Percentiles rank a stretch among this genome's conserved stretches.
Conservation (phyloP, 2,113 vertebrate genomes). For the Mustela nigripes region DNA sequence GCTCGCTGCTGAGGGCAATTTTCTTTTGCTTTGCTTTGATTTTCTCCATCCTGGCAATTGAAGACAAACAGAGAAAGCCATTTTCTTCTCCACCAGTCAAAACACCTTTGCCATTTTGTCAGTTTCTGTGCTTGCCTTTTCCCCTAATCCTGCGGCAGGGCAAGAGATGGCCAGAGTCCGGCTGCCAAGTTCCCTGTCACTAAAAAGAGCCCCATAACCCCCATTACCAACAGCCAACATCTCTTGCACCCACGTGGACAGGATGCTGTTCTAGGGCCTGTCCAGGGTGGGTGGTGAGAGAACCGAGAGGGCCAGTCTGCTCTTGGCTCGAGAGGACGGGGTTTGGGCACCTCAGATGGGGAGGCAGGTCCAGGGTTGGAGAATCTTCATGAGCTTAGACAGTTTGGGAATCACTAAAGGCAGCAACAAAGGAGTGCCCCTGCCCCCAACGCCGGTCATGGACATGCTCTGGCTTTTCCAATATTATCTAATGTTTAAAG, state of each 20-base stretch:
- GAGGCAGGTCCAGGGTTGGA: fast-evolving
- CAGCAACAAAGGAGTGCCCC: neutral
- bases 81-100: slow-evolving; percentile 17
- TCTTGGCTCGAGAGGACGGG: neutral
- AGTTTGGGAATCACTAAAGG: neutral
- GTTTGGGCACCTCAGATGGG: neutral
- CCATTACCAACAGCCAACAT: neutral
- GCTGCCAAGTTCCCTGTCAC: neutral
- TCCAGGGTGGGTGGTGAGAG: fast-evolving
- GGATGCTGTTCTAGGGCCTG: neutral
- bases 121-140: neutral
- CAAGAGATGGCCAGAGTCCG: neutral
- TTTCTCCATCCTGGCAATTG: slow-evolving; percentile 88
- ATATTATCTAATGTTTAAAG: neutral
- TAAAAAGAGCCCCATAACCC: neutral
- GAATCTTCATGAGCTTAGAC: neutral
- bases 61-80: slow-evolving; percentile 66
- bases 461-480: fast-evolving
- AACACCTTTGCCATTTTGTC: slow-evolving; percentile 27
- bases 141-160: neutral
- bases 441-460: fast-evolving
- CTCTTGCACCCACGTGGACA: fast-evolving
- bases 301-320: fast-evolving
- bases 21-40: slow-evolving; percentile 88
- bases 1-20: neutral